Evolutionary conservation across 2,797 vertebrate species (phyloP).

Genomic region (Tragelaphus eurycerus): DNA sequence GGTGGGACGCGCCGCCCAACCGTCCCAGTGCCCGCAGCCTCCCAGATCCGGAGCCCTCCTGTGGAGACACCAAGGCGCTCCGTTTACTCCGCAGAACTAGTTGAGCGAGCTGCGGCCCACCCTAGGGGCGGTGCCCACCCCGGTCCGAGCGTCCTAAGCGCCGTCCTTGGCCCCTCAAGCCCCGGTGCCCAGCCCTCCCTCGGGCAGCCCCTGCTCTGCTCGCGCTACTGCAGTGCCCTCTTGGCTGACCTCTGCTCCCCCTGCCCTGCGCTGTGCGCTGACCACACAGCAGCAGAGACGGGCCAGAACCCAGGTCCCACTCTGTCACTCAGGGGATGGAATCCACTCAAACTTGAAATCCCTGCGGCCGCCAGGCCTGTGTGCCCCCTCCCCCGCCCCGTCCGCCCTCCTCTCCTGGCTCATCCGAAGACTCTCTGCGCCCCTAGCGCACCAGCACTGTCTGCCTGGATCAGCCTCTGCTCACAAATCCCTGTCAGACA

Average conservation of each 20-base stretch:
- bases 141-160: too few relatives aligned
- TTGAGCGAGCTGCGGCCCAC: accelerated
- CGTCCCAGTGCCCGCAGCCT: neutral
- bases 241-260: neutral
- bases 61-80: neutral
- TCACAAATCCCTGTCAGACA: accelerated
- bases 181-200: neutral
- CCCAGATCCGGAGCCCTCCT: neutral
- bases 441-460: accelerated
- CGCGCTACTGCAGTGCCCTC: neutral
- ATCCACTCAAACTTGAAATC: neutral
- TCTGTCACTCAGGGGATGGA: accelerated
- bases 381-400: accelerated
- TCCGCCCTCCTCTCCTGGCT: accelerated
- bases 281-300: too few relatives aligned
- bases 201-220: neutral
- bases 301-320: accelerated
- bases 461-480: neutral
- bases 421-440: neutral
- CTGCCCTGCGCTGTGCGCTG: accelerated
- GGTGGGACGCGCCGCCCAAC: neutral
- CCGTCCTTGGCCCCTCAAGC: neutral
- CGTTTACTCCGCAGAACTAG: accelerated
- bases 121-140: too few relatives aligned
- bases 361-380: neutral